A percentile compares a stretch with the other conserved stretches of the same genome.
Conservation (phyloP, 2,113 vertebrate species). For the Boulengeromyrus knoepffleri region DNA sequence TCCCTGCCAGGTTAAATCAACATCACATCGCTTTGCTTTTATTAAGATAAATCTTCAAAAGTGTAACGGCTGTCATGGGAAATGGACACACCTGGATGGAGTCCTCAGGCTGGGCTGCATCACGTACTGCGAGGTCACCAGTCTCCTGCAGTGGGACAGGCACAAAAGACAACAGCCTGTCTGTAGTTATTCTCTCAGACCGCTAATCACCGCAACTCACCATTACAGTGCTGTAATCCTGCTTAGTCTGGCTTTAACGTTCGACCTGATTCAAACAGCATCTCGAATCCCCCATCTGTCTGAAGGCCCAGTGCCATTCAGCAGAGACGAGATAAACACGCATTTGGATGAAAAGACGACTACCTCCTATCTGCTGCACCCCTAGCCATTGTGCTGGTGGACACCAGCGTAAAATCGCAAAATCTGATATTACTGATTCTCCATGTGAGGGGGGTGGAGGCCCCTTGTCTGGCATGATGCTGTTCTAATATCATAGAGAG, state of each 20-base stretch:
- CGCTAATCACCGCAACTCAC: not conserved
- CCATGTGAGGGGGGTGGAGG: not conserved
- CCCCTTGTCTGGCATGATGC: not conserved
- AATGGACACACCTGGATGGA: slow-evolving; percentile 51
- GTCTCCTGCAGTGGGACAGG: slow-evolving; percentile 32
- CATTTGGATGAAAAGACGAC: not conserved
- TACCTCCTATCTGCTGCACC: not conserved
- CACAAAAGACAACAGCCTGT: not conserved
- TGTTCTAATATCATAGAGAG: not conserved
- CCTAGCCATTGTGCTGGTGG: not conserved
- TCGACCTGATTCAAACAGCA: not conserved
- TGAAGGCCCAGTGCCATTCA: not conserved
- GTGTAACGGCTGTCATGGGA: not conserved
- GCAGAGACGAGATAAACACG: not conserved
- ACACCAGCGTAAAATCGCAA: not conserved
- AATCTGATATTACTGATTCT: not conserved
- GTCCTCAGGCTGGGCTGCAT: slow-evolving; percentile 49
- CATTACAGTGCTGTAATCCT: not conserved
- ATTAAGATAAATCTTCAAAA: not conserved
- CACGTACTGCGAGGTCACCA: slow-evolving; percentile 30
- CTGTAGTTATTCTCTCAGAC: not conserved
- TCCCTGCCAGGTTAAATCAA: not conserved
- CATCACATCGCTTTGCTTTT: not conserved
- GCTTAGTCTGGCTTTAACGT: not conserved
- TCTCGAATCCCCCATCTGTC: not conserved